phyloP scores from a whole-genome alignment of 2,113 vertebrate species.

The Willisornis vidua region DNA sequence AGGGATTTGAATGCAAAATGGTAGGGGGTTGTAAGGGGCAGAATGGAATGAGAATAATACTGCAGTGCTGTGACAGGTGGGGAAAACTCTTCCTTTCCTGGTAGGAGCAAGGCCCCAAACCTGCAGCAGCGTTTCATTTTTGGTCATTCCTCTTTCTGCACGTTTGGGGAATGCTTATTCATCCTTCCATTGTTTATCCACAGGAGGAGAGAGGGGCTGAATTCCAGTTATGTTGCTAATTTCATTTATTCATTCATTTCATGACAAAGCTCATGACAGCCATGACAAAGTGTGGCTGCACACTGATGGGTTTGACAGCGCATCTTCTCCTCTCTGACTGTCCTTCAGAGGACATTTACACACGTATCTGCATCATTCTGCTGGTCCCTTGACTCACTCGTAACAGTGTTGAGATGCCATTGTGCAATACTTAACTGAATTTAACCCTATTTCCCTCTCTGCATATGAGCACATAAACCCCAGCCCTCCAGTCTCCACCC shows the following conservation, averaged over 20 bases:
- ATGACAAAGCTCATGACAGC: background rate
- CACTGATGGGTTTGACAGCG: background rate
- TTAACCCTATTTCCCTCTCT: background rate
- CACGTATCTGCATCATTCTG: background rate
- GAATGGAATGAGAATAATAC: background rate
- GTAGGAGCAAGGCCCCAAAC: background rate
- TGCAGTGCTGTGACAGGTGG: background rate
- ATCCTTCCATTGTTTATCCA: background rate
- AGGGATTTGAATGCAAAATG: background rate
- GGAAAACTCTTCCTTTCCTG: background rate
- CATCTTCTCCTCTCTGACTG: background rate
- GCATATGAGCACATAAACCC: background rate
- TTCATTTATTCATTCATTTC: background rate
- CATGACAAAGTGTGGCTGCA: background rate
- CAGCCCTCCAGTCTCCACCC: background rate
- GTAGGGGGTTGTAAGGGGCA: background rate
- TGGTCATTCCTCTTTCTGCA: background rate
- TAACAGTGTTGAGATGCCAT: background rate
- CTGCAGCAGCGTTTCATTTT: background rate
- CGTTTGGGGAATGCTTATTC: rapidly evolving
- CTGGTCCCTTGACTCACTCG: background rate
- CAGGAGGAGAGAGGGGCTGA: background rate
- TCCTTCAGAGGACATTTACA: background rate
- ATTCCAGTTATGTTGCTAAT: background rate
- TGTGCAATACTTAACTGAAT: background rate